A percentile compares a stretch with the other conserved stretches of the same genome.
phyloP scores from a whole-genome alignment of 2,888 invertebrate species.

The Metallyticus violacea region DNA sequence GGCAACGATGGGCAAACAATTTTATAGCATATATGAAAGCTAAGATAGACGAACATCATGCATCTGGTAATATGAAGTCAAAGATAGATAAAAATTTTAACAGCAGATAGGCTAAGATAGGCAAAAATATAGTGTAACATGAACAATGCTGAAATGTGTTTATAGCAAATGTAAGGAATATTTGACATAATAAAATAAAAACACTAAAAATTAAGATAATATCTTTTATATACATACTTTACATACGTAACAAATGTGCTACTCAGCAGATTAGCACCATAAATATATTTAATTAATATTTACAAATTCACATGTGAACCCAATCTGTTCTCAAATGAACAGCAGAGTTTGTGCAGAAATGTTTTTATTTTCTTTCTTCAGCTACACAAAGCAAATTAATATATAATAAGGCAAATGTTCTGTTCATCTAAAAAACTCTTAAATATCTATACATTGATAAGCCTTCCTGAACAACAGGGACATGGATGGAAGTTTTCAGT shows the following conservation, averaged over 20 bases:
- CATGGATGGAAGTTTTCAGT: slow-evolving; percentile 73
- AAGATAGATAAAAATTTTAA: no score
- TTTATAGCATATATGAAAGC: no score
- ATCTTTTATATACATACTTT: not conserved
- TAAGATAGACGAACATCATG: no score
- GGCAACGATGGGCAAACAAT: no score
- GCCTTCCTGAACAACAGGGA: slow-evolving; percentile 80
- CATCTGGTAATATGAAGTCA: no score
- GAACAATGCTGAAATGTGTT: no score
- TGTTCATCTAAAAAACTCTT: not conserved
- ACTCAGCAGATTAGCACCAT: not conserved
- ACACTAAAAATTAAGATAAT: not conserved
- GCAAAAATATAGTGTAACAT: no score
- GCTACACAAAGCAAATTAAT: not conserved
- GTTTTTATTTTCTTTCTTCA: not conserved
- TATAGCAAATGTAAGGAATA: not conserved
- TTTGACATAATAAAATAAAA: not conserved
- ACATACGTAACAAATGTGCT: not conserved
- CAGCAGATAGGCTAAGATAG: no score
- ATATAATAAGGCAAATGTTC: not conserved
- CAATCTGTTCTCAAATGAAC: not conserved
- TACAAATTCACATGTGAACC: not conserved
- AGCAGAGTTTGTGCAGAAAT: not conserved
- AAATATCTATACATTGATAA: slow-evolving; percentile 60
- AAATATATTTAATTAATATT: not conserved